Percentiles rank a stretch among this genome's conserved stretches.
Evolutionary conservation across 2,113 vertebrate species (phyloP).

Genomic region (Pristiophorus japonicus): DNA sequence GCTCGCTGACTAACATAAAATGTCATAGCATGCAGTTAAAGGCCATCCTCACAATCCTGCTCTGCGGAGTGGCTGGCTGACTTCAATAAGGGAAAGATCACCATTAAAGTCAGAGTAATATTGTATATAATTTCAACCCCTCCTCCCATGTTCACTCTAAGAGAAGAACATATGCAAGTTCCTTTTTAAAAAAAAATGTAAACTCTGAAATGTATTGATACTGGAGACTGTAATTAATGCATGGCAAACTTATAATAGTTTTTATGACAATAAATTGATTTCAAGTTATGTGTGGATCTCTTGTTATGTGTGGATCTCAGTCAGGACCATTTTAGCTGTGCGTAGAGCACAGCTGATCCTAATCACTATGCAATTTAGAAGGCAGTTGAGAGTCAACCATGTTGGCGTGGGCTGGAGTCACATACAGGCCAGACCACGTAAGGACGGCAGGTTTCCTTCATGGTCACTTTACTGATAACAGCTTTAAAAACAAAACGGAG

Average conservation of each 20-base stretch:
- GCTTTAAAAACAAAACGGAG: too few species aligned
- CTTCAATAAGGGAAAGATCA: neutral
- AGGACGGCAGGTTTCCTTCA: too few species aligned
- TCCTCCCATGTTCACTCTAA: conserved; percentile 34
- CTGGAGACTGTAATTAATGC: conserved; percentile 37
- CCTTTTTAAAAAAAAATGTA: conserved; percentile 31
- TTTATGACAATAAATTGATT: conserved; percentile 37
- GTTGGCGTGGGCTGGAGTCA: too few species aligned
- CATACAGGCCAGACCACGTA: too few species aligned
- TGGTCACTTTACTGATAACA: too few species aligned
- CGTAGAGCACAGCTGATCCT: too few species aligned
- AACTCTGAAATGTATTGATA: conserved; percentile 37
- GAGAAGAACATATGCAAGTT: conserved; percentile 37
- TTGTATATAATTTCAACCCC: conserved; percentile 28
- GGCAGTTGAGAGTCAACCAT: too few species aligned
- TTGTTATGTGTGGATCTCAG: neutral
- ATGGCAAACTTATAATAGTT: conserved; percentile 31
- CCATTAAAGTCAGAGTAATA: conserved; percentile 19
- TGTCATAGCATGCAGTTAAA: neutral
- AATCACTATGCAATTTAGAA: too few species aligned
- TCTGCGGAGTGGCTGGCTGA: neutral
- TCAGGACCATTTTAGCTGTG: too few species aligned
- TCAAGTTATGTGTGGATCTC: neutral
- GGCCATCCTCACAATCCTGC: neutral
- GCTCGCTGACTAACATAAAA: neutral